phyloP scores from a whole-genome alignment of 2,113 vertebrate genomes.

The human (Homo sapiens) region DNA sequence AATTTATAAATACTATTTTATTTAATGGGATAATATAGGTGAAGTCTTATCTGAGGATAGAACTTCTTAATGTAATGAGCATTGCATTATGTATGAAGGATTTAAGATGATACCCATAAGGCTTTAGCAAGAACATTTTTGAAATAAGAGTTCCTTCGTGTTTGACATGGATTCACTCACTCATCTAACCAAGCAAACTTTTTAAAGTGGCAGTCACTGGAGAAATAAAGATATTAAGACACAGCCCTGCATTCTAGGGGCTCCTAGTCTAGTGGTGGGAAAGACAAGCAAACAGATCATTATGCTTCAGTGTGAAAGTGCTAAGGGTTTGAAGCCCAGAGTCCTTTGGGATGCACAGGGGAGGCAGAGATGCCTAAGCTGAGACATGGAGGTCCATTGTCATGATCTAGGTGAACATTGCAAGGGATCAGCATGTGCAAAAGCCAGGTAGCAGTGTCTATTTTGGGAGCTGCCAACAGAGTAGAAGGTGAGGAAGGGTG shows the following conservation, averaged over 20 bases:
- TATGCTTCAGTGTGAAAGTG: background rate
- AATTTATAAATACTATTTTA: background rate
- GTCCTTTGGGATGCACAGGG: background rate
- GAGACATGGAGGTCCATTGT: background rate
- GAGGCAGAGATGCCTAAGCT: background rate
- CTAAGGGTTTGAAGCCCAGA: background rate
- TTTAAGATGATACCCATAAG: background rate
- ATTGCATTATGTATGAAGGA: background rate
- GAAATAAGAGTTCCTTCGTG: background rate
- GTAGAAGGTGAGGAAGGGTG: background rate
- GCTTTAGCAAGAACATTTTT: background rate
- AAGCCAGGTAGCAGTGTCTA: background rate
- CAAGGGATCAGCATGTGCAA: background rate
- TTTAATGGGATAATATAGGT: background rate
- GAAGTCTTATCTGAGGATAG: background rate
- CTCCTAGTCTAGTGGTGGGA: background rate
- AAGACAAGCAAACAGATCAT: background rate
- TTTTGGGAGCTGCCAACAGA: background rate
- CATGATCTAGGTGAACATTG: background rate
- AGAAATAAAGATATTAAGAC: background rate
- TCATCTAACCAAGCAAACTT: background rate
- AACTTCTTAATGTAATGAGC: background rate
- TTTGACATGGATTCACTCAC: background rate
- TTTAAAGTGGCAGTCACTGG: background rate
- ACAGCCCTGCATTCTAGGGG: background rate